A percentile compares a stretch with the other conserved stretches of the same genome.
Evolutionary conservation across 2,888 invertebrate genomes (phyloP).

Genomic region (Coelogynopora nodosa): DNA sequence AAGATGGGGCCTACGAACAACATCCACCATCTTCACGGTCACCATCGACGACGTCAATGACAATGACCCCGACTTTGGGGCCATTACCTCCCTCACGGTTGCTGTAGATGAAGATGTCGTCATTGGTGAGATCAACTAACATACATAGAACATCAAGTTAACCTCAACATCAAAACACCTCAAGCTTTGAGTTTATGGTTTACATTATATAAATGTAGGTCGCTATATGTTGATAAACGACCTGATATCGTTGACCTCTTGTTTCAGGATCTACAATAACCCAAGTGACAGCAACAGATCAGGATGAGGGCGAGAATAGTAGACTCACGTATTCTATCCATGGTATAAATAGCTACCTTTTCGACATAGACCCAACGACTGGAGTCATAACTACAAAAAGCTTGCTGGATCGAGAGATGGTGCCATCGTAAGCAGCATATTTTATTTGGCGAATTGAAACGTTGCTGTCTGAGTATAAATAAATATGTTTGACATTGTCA

Average conservation of each 20-base stretch:
- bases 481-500: too few relatives aligned
- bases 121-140: too few relatives aligned
- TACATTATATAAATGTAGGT: too few relatives aligned
- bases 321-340: neutral
- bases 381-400: neutral
- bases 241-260: too few relatives aligned
- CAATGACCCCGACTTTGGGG: neutral
- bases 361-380: neutral
- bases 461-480: too few relatives aligned
- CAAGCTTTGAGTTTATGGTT: too few relatives aligned
- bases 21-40: neutral
- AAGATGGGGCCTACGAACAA: neutral
- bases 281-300: neutral
- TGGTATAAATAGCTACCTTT: neutral
- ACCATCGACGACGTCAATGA: neutral
- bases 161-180: too few relatives aligned
- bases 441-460: too few relatives aligned
- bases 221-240: too few relatives aligned
- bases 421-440: too few relatives aligned
- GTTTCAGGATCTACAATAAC: neutral
- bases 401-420: neutral
- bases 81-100: neutral
- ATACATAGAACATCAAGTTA: too few relatives aligned
- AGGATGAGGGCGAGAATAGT: neutral
- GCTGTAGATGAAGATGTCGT: neutral